Evolutionary conservation across 2,888 invertebrate genomes (phyloP).

Genomic region (Sceliomorpha sp.): DNA sequence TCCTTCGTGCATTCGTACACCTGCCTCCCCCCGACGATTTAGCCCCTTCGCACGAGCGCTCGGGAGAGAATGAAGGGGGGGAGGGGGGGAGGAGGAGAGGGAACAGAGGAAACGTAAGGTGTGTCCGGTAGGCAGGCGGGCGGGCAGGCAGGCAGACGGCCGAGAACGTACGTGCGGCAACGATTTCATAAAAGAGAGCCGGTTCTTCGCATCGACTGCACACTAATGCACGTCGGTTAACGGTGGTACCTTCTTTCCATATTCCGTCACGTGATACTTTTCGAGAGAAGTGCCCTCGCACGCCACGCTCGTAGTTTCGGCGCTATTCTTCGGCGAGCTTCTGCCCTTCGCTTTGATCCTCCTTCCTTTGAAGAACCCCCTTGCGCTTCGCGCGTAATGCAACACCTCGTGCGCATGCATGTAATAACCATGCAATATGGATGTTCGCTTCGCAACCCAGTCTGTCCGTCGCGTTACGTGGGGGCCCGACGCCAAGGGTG

Average conservation of each 20-base stretch:
- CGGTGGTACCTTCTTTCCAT: background rate
- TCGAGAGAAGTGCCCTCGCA: too few species aligned
- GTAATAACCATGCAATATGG: conserved; percentile 64
- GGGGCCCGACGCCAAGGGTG: too few species aligned
- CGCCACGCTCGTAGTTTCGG: conserved; percentile 8
- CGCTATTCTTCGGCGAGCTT: conserved; percentile 14
- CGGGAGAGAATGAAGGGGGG: too few species aligned
- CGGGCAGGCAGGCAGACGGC: too few species aligned
- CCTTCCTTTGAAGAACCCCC: conserved; percentile 15
- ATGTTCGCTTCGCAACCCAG: conserved; percentile 30
- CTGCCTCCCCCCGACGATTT: conserved; percentile 1
- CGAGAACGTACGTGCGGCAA: too few species aligned
- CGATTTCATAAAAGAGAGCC: too few species aligned
- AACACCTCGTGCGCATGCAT: conserved; percentile 53
- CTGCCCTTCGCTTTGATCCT: conserved; percentile 25
- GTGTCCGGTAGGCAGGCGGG: too few species aligned
- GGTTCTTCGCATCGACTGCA: too few species aligned
- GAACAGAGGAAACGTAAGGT: too few species aligned
- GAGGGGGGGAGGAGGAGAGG: too few species aligned
- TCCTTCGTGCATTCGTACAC: conserved; percentile 12
- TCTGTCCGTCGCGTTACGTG: conserved; percentile 11
- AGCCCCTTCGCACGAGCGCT: background rate
- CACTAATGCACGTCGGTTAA: too few species aligned
- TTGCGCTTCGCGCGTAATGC: conserved; percentile 47
- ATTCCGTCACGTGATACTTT: too few species aligned